A percentile compares a stretch with the other conserved stretches of the same genome.
phyloP scores from a whole-genome alignment of 1,140 invertebrate species.

The Sitodiplosis mosellana region DNA sequence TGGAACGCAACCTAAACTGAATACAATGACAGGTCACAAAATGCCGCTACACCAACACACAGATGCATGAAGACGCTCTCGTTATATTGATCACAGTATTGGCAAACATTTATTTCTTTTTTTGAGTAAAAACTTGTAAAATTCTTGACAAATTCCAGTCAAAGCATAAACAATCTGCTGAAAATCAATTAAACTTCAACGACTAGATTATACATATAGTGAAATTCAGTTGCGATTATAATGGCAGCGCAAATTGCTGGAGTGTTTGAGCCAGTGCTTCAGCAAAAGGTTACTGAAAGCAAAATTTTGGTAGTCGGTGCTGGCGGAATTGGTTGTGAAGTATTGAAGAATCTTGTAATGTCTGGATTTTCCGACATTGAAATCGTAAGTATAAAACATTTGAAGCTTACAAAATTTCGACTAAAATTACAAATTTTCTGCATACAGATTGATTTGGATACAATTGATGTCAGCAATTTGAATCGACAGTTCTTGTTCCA shows the following conservation, averaged over 20 bases:
- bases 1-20: too few relatives aligned
- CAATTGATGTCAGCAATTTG: conserved; percentile 98
- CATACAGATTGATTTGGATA: conserved; percentile 93
- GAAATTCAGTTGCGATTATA: not conserved
- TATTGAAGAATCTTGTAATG: conserved; percentile 92
- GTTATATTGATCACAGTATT: too few relatives aligned
- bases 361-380: conserved; percentile 87
- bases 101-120: not conserved
- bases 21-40: too few relatives aligned
- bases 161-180: not conserved
- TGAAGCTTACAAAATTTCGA: too few relatives aligned
- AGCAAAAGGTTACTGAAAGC: conserved; percentile 31
- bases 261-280: conserved; percentile 38
- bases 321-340: conserved; percentile 97
- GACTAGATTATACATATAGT: not conserved
- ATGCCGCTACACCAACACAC: too few relatives aligned
- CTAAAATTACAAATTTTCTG: not conserved
- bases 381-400: conserved; percentile 71
- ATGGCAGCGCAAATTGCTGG: conserved; percentile 46
- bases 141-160: not conserved
- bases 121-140: not conserved
- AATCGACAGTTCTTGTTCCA: conserved; percentile 97
- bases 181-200: not conserved
- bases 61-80: too few relatives aligned
- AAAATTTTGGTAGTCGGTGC: conserved; percentile 82